phyloP scores from a whole-genome alignment of 1,140 invertebrate genomes.

The Lepidostoma basale region DNA sequence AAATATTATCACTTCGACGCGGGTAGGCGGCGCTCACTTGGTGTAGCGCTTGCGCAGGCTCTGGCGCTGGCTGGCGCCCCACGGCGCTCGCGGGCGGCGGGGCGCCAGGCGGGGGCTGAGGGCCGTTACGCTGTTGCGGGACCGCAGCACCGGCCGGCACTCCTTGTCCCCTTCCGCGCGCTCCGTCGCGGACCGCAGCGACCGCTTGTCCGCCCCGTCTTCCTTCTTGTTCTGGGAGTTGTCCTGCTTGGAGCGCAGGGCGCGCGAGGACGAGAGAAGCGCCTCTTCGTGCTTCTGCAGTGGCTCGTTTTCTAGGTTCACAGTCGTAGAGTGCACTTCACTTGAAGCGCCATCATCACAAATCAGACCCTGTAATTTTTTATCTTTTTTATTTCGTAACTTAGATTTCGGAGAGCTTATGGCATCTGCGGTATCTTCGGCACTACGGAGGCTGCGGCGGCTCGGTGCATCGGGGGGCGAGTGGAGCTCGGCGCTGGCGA shows the following conservation, averaged over 20 bases:
- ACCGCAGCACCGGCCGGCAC: slow-evolving; percentile 32
- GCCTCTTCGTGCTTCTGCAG: not conserved
- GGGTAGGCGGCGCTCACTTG: slow-evolving; percentile 22
- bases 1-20: slow-evolving; percentile 1
- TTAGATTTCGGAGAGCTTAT: slow-evolving; percentile 16
- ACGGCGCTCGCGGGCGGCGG: slow-evolving; percentile 31
- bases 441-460: slow-evolving; percentile 3
- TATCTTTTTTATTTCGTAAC: slow-evolving; percentile 31
- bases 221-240: slow-evolving; percentile 14
- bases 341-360: slow-evolving; percentile 18
- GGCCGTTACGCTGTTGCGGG: slow-evolving; percentile 35
- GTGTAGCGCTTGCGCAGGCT: slow-evolving; percentile 37
- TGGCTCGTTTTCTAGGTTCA: slow-evolving; percentile 35
- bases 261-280: not conserved
- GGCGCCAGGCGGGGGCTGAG: slow-evolving; percentile 15
- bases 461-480: slow-evolving; percentile 11
- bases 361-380: not conserved
- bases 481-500: slow-evolving; percentile 13
- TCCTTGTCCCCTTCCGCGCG: slow-evolving; percentile 21
- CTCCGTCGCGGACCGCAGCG: slow-evolving; percentile 28
- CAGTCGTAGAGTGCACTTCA: slow-evolving; percentile 41
- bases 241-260: slow-evolving; percentile 34
- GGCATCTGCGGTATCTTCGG: not conserved
- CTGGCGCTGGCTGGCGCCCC: slow-evolving; percentile 32
- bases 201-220: slow-evolving; percentile 30